A percentile compares a stretch with the other conserved stretches of the same genome.
Conservation (phyloP, 2,797 vertebrate species). For the Alosa sapidissima region DNA sequence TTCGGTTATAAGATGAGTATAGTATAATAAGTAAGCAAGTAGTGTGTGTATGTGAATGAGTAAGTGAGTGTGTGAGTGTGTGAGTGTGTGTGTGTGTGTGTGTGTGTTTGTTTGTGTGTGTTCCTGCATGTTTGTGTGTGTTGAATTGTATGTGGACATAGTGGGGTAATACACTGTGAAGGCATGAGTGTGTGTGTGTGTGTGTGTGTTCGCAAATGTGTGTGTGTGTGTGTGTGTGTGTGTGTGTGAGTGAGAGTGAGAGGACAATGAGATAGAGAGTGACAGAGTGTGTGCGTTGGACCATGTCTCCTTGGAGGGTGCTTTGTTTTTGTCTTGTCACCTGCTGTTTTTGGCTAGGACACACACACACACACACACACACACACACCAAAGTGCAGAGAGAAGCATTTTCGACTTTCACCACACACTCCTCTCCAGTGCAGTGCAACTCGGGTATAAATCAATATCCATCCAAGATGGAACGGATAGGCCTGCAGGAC, state of each 20-base stretch:
- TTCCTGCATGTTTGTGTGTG: not conserved
- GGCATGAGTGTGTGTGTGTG: not conserved
- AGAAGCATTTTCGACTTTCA: not conserved
- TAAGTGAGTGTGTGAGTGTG: not conserved
- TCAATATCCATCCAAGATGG: not conserved
- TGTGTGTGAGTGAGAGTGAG: not conserved
- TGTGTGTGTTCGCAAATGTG: not conserved
- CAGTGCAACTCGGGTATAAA: not conserved
- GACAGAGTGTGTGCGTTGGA: not conserved
- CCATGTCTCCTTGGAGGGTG: not conserved
- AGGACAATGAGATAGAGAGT: not conserved
- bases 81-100: not conserved
- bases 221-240: not conserved
- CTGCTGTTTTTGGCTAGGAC: slow-evolving; percentile 4
- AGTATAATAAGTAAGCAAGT: no score
- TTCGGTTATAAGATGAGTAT: no score
- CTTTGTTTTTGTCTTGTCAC: slow-evolving; percentile 1
- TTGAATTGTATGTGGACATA: no score
- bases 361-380: slow-evolving; percentile 1
- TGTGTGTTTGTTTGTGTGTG: not conserved
- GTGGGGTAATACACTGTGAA: not conserved
- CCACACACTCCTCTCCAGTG: not conserved
- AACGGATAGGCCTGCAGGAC: not conserved
- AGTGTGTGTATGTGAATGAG: no score
- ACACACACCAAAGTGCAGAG: not conserved